Base-by-base conservation (phyloP, 2,797 vertebrate species). In the Gallinago solitaria region DNA sequence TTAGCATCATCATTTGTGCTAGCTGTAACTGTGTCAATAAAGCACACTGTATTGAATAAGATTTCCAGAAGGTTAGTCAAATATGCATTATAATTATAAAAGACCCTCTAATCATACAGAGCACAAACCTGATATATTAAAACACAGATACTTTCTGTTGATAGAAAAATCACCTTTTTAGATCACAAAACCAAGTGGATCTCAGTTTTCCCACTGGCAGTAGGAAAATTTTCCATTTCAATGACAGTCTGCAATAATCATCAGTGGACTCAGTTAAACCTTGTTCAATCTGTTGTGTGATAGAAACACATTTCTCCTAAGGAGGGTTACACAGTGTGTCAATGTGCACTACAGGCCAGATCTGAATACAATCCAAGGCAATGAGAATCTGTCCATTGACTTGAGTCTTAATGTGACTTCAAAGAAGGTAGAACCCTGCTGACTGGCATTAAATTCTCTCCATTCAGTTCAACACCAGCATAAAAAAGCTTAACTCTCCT, bases 61-160 rank as follows among this genome's bases (percentile, higher is more conserved):
- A 87, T 86, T 91, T 87, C 60, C 56, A 57, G 74, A 74, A 93
- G 68, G 95, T 85, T 69, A 94, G 67, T 76, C 73, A 88, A 73
- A 74, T 61, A 83, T 24, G 35, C 53, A 45, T 28, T 91, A 73
- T 39, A 91, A 78, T 63, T 74, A 60, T 37, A 91, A 79, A 93
- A 56, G 57, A 18, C 20, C 43, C 51, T 84, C 57, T 70, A 80
- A 78, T 71, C 19, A 57, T 25, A 54, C 25, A 81, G 28, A 84
- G 35, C 32, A 57, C 45, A 73, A 84, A 67, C 32, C 11, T 32
- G 9, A n/a, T n/a, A 35, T 18, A 79, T 51, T 53, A 90, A 79
- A 79, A 83, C 23, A 25, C 1, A 47, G 51, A 20, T 70, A 67
- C 35, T 74, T 82, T 84, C 78, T 70, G 10, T 67, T 79, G 51